These are phyloP conservation scores for Ictalurus punctatus DNA, from an alignment of 2,113 vertebrate species.

Conservation along the genomic window DNA sequence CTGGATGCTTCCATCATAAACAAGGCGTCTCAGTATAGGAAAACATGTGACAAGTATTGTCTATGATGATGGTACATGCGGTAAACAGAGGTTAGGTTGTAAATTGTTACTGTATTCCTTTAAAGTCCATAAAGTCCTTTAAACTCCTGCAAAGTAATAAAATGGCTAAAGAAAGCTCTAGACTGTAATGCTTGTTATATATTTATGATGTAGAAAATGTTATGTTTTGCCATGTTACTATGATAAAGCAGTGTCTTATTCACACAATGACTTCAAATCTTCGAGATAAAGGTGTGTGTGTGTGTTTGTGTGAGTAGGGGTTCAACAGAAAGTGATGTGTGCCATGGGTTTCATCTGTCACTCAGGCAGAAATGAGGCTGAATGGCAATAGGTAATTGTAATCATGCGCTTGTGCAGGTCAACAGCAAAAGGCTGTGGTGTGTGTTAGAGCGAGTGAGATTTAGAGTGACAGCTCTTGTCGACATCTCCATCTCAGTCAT, in stretches of 20 bases:
- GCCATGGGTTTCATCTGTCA: constrained; percentile 31
- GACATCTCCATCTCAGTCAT: constrained; percentile 54
- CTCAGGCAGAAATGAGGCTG: constrained; percentile 20
- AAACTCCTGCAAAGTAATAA: not conserved
- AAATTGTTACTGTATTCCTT: not conserved
- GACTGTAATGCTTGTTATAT: not conserved
- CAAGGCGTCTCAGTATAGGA: not conserved
- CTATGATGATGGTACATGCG: not conserved
- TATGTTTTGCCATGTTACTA: not conserved
- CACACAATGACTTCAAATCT: not conserved
- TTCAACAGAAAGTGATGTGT: constrained; percentile 12
- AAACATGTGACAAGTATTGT: not conserved
- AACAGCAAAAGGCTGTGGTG: not conserved
- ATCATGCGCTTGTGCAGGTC: constrained; percentile 8
- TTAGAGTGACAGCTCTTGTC: constrained; percentile 53
- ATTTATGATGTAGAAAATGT: not conserved
- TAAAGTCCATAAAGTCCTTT: not conserved
- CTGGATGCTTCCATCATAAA: not conserved
- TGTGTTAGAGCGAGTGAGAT: constrained; percentile 23
- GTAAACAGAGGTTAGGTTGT: not conserved
- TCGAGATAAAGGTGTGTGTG: not conserved
- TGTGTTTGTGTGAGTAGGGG: not conserved
- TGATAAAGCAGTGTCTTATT: not conserved
- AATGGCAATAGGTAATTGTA: constrained; percentile 28
- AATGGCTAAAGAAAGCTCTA: not conserved